These are phyloP conservation scores for Amiota mariae DNA, from an alignment of 2,888 invertebrate genomes.

Conservation along the genomic window DNA sequence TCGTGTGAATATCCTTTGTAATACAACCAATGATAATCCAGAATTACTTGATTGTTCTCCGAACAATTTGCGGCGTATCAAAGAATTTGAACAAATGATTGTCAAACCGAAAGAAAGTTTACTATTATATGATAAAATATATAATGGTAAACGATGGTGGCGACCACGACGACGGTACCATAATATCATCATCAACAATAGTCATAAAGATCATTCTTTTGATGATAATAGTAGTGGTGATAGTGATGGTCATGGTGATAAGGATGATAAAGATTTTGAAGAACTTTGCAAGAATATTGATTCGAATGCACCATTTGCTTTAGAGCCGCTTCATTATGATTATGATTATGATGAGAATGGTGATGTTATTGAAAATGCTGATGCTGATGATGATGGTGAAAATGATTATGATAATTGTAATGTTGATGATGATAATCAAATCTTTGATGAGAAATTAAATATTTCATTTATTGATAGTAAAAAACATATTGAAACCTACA, in stretches of 20 bases:
- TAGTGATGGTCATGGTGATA: background rate
- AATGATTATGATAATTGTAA: background rate
- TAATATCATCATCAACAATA: too few species aligned
- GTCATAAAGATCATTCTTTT: background rate
- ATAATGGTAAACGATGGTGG: too few species aligned
- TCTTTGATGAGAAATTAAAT: background rate
- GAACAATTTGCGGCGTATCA: too few species aligned
- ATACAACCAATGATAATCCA: too few species aligned
- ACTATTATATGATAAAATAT: too few species aligned
- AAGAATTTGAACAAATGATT: too few species aligned
- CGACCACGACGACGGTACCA: too few species aligned
- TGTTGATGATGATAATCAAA: background rate
- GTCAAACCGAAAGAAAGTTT: too few species aligned
- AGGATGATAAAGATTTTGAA: conserved; percentile 53
- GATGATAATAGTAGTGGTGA: background rate
- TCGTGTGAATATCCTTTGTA: too few species aligned
- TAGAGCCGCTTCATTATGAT: conserved; percentile 52
- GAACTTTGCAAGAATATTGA: conserved; percentile 57
- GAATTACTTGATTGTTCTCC: too few species aligned
- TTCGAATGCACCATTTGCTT: conserved; percentile 66
- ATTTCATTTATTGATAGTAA: background rate
- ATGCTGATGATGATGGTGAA: background rate
- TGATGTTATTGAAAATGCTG: background rate
- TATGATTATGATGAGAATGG: background rate
- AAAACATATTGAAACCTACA: background rate